Evolutionary conservation across 2,888 invertebrate genomes (phyloP).

Genomic region (Philereme vetulata): DNA sequence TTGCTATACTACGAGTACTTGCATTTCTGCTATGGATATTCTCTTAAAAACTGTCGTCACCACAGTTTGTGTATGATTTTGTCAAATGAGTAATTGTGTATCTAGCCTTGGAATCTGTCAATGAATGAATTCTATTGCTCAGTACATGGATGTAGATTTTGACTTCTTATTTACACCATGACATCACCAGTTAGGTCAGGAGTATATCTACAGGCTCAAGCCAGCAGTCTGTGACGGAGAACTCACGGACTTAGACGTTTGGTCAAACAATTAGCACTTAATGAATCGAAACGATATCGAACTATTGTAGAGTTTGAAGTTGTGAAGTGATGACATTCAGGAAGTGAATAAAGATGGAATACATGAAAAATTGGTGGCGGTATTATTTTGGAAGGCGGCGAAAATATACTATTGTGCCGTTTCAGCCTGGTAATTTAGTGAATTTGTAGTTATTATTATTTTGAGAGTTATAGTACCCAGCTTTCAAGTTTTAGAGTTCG

Average conservation of each 20-base stretch:
- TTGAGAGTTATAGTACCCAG: background rate
- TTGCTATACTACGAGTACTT: too few species aligned
- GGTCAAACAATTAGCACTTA: conserved; percentile 60
- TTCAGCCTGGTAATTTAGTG: conserved; percentile 66
- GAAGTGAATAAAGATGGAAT: conserved; percentile 57
- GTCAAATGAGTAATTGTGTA: conserved; percentile 54
- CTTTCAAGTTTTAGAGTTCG: conserved; percentile 1
- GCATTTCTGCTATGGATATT: too few species aligned
- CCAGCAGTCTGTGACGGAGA: conserved; percentile 65
- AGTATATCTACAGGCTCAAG: conserved; percentile 56
- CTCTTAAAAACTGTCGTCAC: conserved; percentile 36
- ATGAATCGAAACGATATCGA: conserved; percentile 43
- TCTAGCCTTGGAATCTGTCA: conserved; percentile 45
- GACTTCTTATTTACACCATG: conserved; percentile 63
- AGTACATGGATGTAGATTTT: conserved; percentile 59
- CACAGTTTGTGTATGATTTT: conserved; percentile 40
- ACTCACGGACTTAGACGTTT: conserved; percentile 67
- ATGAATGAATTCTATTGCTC: conserved; percentile 58
- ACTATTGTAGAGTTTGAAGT: conserved; percentile 30
- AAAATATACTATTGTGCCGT: conserved; percentile 70
- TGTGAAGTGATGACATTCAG: conserved; percentile 35
- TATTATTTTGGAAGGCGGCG: conserved; percentile 65
- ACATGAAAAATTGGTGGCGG: conserved; percentile 69
- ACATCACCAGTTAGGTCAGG: conserved; percentile 70
- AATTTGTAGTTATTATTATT: background rate